Evolutionary conservation across 2,888 invertebrate genomes (phyloP), one percentile per base, ranked within the genome.

Genomic region (Drepana falcataria): DNA sequence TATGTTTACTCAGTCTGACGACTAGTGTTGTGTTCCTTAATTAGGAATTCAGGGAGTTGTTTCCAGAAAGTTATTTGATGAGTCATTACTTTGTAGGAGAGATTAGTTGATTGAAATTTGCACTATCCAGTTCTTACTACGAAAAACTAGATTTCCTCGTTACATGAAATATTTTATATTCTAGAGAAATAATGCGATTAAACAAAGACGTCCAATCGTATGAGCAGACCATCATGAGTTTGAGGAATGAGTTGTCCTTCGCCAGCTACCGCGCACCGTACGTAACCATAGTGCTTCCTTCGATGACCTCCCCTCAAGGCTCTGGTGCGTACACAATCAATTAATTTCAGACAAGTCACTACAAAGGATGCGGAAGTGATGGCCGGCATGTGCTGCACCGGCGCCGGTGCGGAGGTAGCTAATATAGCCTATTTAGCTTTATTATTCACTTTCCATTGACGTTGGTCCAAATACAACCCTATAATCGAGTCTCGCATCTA

Each of bases 341-440:
- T 51, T 35, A 57, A 35, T 75, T 79, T 52, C 66, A 87, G 88
- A 49, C 76, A 80, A 47, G 72, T 77, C 35, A 59, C 72, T 9
- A 85, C 73, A 61, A 80, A 75, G 59, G 88, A 88, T 41, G 86
- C 75, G 0, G 84, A 82, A 60, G 83, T 83, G 1, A 85, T 81
- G 79, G 82, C 78, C 0, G 81, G 77, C 35, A 74, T 79, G 66
- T 79, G 82, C 55, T 81, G 79, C 58, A 67, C 77, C 3, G 74
- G 75, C 1, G 64, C 77, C 3, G 74, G 75, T 1, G 64, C 69
- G 2, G 83, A 82, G 82, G 87, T 89, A 73, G 35, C 59, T n/a
- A 37, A 9, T 49, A 49, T 2, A 1, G 33, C 54, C 37, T 41
- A 51, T 49, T 35, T 48, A 7, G 3, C 5, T 49, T 34, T 35